Percentiles rank a stretch among this genome's conserved stretches.
phyloP scores from a whole-genome alignment of 1,140 invertebrate species.

The Drosophila miranda region DNA sequence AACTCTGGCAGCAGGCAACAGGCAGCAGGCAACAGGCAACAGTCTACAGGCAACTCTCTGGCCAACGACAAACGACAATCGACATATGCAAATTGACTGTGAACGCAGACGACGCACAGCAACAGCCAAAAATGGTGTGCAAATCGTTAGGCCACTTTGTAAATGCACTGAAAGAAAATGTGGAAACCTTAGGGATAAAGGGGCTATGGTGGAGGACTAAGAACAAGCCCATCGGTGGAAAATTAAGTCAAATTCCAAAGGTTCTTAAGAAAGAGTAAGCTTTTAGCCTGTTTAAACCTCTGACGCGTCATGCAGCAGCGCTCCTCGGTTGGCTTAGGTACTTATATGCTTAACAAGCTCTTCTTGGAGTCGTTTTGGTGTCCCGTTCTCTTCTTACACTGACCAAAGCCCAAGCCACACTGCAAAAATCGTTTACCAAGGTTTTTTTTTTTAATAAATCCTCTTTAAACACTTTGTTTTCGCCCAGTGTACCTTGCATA shows the following conservation, averaged over 20 bases:
- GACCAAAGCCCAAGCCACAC: too few species aligned
- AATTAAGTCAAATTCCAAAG: too few species aligned
- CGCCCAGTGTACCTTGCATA: slow-evolving; percentile 17
- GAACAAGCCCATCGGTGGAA: too few species aligned
- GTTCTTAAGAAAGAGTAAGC: too few species aligned
- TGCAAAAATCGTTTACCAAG: too few species aligned
- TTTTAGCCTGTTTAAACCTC: too few species aligned
- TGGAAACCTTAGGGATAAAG: background rate
- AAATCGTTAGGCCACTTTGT: slow-evolving; percentile 49
- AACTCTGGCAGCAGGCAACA: slow-evolving; percentile 20
- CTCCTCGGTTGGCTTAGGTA: too few species aligned
- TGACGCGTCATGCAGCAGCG: too few species aligned
- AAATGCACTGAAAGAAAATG: slow-evolving; percentile 19
- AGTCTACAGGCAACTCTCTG: background rate
- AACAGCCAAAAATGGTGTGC: slow-evolving; percentile 51
- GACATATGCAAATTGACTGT: slow-evolving; percentile 56
- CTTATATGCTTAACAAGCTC: too few species aligned
- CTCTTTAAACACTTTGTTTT: background rate
- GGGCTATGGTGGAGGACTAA: too few species aligned
- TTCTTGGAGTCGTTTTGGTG: background rate
- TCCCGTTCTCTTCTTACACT: too few species aligned
- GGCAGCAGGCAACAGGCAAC: background rate
- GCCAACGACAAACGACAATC: slow-evolving; percentile 29
- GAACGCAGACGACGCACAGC: slow-evolving; percentile 43
- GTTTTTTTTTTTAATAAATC: background rate